Evolutionary conservation across 2,113 vertebrate genomes (phyloP).

Genomic region (Sinocyclocheilus anophthalmus): DNA sequence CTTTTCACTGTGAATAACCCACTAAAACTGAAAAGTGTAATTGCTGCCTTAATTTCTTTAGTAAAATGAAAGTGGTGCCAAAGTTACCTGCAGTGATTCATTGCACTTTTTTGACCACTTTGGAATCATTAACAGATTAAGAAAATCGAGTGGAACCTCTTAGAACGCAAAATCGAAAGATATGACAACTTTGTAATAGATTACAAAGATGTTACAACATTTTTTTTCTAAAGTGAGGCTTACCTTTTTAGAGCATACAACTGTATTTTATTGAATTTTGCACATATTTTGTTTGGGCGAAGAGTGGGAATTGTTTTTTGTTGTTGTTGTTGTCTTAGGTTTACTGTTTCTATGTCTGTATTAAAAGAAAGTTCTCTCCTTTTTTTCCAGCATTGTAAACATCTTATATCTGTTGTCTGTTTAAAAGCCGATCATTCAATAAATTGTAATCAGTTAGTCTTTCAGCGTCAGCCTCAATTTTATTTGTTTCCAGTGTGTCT

Average conservation of each 20-base stretch:
- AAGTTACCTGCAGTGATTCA: slow-evolving; percentile 6
- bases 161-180: neutral
- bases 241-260: neutral
- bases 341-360: neutral
- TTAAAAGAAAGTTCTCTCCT: neutral
- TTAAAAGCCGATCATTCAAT: slow-evolving; percentile 14
- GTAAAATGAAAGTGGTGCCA: slow-evolving; percentile 4
- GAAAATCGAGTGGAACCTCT: neutral
- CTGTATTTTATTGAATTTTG: neutral
- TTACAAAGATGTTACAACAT: neutral
- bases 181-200: neutral
- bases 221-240: neutral
- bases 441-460: slow-evolving; percentile 19
- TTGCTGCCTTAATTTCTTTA: neutral
- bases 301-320: neutral
- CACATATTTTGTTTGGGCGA: neutral
- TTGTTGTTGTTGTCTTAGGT: neutral
- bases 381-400: neutral
- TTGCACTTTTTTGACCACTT: slow-evolving; percentile 19
- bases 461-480: slow-evolving; percentile 13
- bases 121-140: neutral
- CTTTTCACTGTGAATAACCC: neutral
- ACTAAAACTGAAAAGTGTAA: neutral
- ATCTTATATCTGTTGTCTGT: neutral
- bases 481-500: neutral